Conservation (phyloP, 1,140 invertebrate genomes). For the Bombus sibiricus region DNA sequence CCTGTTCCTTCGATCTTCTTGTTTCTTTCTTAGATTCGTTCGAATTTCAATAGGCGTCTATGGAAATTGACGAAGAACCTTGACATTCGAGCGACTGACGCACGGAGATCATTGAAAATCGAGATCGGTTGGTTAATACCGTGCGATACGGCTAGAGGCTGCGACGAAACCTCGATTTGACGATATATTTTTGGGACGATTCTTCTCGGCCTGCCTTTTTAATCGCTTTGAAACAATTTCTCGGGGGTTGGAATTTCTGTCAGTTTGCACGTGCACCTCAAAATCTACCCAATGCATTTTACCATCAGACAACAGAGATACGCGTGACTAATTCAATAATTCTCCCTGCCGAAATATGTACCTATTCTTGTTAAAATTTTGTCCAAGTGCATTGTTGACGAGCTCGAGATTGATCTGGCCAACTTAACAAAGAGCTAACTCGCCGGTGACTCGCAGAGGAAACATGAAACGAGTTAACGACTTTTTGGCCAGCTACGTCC, state of each 20-base stretch:
- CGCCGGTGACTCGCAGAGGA: conserved; percentile 7
- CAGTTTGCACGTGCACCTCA: not conserved
- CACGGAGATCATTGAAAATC: conserved; percentile 41
- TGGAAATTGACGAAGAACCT: conserved; percentile 62
- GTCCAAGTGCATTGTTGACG: not conserved
- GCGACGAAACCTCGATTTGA: conserved; percentile 15
- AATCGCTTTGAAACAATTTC: not conserved
- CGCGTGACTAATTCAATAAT: not conserved
- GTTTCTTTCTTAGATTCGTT: conserved; percentile 24
- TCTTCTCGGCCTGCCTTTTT: not conserved
- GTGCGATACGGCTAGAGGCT: conserved; percentile 22
- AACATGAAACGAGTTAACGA: conserved; percentile 60
- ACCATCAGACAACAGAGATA: not conserved
- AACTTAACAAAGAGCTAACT: conserved; percentile 1
- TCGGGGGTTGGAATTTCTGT: not conserved
- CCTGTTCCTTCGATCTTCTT: not conserved
- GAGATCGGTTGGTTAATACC: conserved; percentile 42
- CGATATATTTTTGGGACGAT: not conserved
- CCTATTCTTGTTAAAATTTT: conserved; percentile 6
- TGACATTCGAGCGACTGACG: conserved; percentile 63
- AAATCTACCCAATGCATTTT: no score
- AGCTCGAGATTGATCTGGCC: conserved; percentile 45
- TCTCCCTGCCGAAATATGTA: not conserved
- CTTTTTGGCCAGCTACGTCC: conserved; percentile 54
- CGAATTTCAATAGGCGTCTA: conserved; percentile 63